Evolutionary conservation across 2,113 vertebrate genomes (phyloP), one percentile per base, ranked within the genome.

Genomic region (Clarias magur): DNA sequence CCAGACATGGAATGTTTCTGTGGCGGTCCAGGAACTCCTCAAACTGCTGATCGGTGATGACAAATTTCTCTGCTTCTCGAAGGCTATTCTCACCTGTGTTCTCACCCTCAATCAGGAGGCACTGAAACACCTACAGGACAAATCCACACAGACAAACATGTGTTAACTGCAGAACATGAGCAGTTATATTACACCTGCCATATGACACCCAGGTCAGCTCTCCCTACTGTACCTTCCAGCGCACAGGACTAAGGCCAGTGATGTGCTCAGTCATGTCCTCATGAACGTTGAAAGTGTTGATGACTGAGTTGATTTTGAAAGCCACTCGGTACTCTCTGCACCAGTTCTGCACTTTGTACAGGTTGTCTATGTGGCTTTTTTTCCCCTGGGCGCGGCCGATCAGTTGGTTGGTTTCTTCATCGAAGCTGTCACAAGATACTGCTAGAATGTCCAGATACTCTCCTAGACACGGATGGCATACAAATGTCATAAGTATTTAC

Each of bases 291-390:
- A 96, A 99, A 34, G 94, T 96, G 91, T 98, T 99, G 88, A 99
- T 96, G 80, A 99, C 98, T 0, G 98, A 98, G 86, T 99, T 99
- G 89, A 99, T 96, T 91, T 99, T 99, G 93, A 99, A 98, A 3
- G 98, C 98, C 86, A 99, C 97, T 84, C 92, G 94, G 34, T 99
- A 97, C 0, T 97, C 88, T 16, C 78, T 89, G 89, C 98, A 99
- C 98, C 98, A 99, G 10, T 12, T 85, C 13, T 94, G 90, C 82
- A 99, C 93, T 85, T 94, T 97, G 25, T 94, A 93, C 0, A 99
- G 94, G 72, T 95, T 97, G 70, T 97, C 95, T 7, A 99, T 88
- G 0, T 99, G 98, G 89, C 95, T 98, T 88, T 96, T 97, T 76
- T 88, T 96, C 12, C 97, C 97, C 89, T 98, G 97, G 17, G 94